These are phyloP conservation scores for Drosophila stalkeri DNA, from an alignment of 2,888 invertebrate genomes.

Conservation along the genomic window DNA sequence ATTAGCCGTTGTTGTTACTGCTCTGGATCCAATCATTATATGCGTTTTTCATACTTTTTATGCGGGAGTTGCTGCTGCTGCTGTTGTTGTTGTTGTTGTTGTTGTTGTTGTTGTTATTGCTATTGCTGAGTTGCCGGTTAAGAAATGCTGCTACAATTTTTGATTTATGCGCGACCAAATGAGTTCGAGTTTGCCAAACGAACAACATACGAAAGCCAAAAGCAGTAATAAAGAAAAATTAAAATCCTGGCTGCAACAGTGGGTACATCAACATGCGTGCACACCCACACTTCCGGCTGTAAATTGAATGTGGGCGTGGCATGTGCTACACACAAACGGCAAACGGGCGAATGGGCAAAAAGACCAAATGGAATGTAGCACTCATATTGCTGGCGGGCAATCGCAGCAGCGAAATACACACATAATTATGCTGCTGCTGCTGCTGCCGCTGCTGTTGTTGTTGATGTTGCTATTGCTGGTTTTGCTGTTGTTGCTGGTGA, in stretches of 20 bases:
- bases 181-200: slow-evolving; percentile 59
- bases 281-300: slow-evolving; percentile 84
- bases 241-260: slow-evolving; percentile 34
- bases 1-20: slow-evolving; percentile 35
- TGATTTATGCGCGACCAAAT: slow-evolving; percentile 78
- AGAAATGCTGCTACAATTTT: slow-evolving; percentile 61
- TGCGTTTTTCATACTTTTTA: slow-evolving; percentile 76
- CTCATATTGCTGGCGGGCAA: slow-evolving; percentile 46
- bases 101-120: slow-evolving; percentile 33
- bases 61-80: slow-evolving; percentile 73
- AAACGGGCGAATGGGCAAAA: slow-evolving; percentile 19
- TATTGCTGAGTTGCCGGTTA: slow-evolving; percentile 39
- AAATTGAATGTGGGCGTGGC: slow-evolving; percentile 78
- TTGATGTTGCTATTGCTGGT: slow-evolving; percentile 44
- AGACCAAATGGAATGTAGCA: slow-evolving; percentile 54
- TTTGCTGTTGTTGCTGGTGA: slow-evolving; percentile 26
- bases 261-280: slow-evolving; percentile 70
- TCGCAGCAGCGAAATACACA: slow-evolving; percentile 21
- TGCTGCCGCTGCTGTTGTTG: slow-evolving; percentile 27
- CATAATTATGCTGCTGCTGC: slow-evolving; percentile 67
- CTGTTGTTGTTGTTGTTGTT: slow-evolving; percentile 33
- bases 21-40: slow-evolving; percentile 75
- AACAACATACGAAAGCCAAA: slow-evolving; percentile 30
- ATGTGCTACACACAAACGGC: slow-evolving; percentile 41
- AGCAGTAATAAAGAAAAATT: slow-evolving; percentile 30